Evolutionary conservation across 2,888 invertebrate species (phyloP), one percentile per base, ranked within the genome.

Genomic region (Serripes groenlandicus): DNA sequence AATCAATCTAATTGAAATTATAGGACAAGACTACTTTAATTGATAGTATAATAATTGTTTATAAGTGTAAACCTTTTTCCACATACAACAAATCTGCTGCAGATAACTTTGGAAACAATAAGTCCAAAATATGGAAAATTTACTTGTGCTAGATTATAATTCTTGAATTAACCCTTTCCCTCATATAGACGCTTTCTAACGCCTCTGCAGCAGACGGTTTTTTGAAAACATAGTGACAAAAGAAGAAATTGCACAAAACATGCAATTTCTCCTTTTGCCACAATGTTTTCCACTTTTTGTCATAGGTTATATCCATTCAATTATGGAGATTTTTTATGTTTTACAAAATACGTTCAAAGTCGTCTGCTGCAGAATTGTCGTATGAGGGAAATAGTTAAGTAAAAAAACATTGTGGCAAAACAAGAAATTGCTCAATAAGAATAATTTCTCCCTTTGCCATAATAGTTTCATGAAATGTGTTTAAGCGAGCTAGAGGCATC

Each of bases 201-300:
- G 30, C 26, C 60, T 30, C 26, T 9, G 5, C 4, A 11, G 28
- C 11, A 28, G 21, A 60, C 4, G 60, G 28, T 28, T 60, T 60
- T 60, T 60, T 5, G 30, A 60, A 60, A 60, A 60, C 32, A 60
- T 60, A 30, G 60, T 30, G 60, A 32, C 2, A 60, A 28, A 60
- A 30, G 60, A 30, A 60, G 60, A 60, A 30, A 60, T 18, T 60
- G 60, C 30, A 30, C 7, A 9, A 30, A 30, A 60, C 23, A 7
- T 30, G 60, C 60, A 60, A 18, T 60, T 60, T 60, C 60, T 60
- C 28, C 60, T 30, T 60, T 60, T 30, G 7, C 32, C 60, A 30
- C 60, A 60, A 60, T 60, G 7, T 5, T 49, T 49, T 49, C 49
- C 21, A 49, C 49, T 21, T 21, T 49, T 3, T 49, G 18, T 21